Base-by-base conservation (phyloP, 2,113 vertebrate genomes). In the Anhinga rufa region DNA sequence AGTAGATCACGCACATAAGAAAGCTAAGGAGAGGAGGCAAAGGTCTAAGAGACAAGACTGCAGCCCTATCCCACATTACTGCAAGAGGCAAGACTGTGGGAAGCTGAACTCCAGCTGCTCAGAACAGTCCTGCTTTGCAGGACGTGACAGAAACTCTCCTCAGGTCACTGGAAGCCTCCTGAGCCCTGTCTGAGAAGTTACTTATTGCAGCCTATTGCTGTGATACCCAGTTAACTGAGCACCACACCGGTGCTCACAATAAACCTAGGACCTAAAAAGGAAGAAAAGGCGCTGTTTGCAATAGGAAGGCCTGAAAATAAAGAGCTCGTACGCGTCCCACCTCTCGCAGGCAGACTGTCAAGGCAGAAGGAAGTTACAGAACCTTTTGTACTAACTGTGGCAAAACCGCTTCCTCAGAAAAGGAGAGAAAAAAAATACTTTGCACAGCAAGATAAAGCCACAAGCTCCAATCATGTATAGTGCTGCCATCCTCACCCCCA, bases 371-470 rank as follows among this genome's bases (percentile, higher is more conserved):
- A 97, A 92, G 52, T 97, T 65, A 93, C 95, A 94, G 93, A 95
- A 95, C 94, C 72, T 95, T 85, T 76, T 93, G 83, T 92, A 82
- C 95, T 48, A 90, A 94, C 86, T 51, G 95, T 71, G 97, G 92
- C 82, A 70, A 97, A 96, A 92, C 93, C 94, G 88, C 97, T 97
- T 98, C 97, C 96, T 93, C 96, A 74, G 71, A 90, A 22, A 17
- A 44, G 58, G 36, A 64, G 70, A 69, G 90, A 40, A 32, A 55
- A 55, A 66, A n/a, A 32, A 38, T 4, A 75, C 76, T 97, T 72
- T 80, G 91, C 69, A 49, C 46, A 86, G 88, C 58, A 49, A 62
- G 82, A 79, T 55, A 44, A 65, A 78, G 76, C 58, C 66, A 19
- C 58, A 31, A 17, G 55, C 57, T 55, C 65, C 4, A 7, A 8